A percentile compares a stretch with the other conserved stretches of the same genome.
These are phyloP conservation scores for Archilochus colubris DNA, from an alignment of 2,113 vertebrate species.

Conservation along the genomic window DNA sequence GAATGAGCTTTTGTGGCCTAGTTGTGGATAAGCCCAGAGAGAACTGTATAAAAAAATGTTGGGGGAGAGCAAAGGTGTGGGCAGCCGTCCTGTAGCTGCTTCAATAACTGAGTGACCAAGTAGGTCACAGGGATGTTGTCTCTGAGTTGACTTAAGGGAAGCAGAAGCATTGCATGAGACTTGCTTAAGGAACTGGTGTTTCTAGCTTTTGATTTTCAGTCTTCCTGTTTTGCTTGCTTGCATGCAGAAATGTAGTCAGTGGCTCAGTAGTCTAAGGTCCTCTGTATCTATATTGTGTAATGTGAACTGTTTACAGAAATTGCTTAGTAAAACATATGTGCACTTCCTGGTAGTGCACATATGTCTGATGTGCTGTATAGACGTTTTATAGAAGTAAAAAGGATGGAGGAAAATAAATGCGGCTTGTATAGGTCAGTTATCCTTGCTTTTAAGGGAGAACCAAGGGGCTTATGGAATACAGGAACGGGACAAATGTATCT, in stretches of 20 bases:
- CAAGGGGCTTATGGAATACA: background rate
- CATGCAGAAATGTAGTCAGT: background rate
- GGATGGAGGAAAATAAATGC: background rate
- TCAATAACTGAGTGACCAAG: background rate
- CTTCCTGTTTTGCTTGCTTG: background rate
- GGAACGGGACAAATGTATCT: background rate
- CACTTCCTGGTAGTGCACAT: background rate
- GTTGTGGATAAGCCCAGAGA: background rate
- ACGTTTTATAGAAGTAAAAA: background rate
- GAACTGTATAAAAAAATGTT: background rate
- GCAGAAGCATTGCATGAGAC: background rate
- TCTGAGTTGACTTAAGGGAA: background rate
- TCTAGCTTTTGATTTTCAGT: background rate
- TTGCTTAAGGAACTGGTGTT: background rate
- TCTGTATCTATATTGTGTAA: background rate
- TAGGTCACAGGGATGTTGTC: background rate
- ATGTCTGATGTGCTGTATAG: background rate
- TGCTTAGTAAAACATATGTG: background rate
- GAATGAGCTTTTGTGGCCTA: background rate
- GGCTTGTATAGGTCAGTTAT: background rate
- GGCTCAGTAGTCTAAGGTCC: background rate
- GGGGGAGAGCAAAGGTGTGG: background rate
- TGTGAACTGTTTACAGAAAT: background rate
- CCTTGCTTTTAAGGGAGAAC: background rate
- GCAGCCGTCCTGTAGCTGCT: background rate